Evolutionary conservation across 2,888 invertebrate species (phyloP), one percentile per base, ranked within the genome.

Genomic region (Pyrochroa serraticornis): DNA sequence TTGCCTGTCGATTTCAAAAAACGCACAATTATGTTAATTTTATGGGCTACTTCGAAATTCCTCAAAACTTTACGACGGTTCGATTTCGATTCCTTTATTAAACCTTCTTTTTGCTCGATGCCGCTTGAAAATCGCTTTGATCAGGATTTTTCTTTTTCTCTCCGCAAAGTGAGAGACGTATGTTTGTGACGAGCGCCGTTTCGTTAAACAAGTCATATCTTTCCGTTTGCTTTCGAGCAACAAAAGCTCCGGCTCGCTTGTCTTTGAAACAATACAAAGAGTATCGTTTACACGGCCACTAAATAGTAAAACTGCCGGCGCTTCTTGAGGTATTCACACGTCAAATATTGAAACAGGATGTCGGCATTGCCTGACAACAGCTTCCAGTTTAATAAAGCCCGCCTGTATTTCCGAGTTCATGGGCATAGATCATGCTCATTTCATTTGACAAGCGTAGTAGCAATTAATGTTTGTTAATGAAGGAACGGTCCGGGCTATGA

Each of bases 281-380:
- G 63, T 65, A 65, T 65, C 63, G 63, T 60, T 61, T 65, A 65
- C 65, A 61, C 53, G 48, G 43, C 50, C 53, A 59, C 61, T 65
- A 65, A 62, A 62, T 57, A 65, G 63, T 63, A 57, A 63, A 65
- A 58, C 61, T 58, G 47, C 62, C 65, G 61, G 57, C 61, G 58
- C 61, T 60, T 57, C 61, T 61, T 54, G 51, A 62, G 60, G 62
- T 62, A 65, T 63, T 64, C 65, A 65, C 57, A 63, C 48, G 60
- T 66, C 61, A 67, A 69, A 69, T 69, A 69, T 69, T 69, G 68
- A 64, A 60, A 66, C 65, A 67, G 65, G 64, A 65, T 67, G 69
- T 66, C 65, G 67, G 62, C 65, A 58, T 63, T 62, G 58, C 60
- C 64, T 62, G 63, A 67, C 60, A 54, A 64, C 62, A 56, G 60